A percentile compares a stretch with the other conserved stretches of the same genome.
Evolutionary conservation across 2,797 vertebrate genomes (phyloP).

Genomic region (Rhincodon typus): DNA sequence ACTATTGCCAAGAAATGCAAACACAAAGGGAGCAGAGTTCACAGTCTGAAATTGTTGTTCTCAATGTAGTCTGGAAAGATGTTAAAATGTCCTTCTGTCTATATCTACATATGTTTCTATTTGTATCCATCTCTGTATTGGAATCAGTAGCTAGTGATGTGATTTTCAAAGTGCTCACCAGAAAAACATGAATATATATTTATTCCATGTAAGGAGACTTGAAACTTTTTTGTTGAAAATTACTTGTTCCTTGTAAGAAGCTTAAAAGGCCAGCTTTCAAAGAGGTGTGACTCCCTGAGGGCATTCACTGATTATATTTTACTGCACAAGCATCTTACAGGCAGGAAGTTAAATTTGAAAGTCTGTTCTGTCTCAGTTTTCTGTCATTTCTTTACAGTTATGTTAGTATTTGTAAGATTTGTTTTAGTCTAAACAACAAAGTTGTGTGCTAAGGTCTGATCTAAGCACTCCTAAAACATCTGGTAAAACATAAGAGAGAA

Average conservation of each 20-base stretch:
- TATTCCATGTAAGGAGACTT: not conserved
- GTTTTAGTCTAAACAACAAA: not conserved
- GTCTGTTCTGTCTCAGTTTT: conserved; percentile 8
- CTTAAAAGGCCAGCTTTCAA: conserved; percentile 23
- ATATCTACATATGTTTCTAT: not conserved
- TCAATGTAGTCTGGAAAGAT: not conserved
- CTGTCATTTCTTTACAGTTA: not conserved
- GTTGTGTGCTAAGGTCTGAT: not conserved
- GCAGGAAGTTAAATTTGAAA: not conserved
- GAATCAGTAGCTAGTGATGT: not conserved
- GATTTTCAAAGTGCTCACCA: not conserved
- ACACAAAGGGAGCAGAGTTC: too few relatives aligned
- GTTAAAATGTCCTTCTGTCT: not conserved
- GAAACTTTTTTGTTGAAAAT: not conserved
- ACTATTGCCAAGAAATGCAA: too few relatives aligned
- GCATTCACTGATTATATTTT: conserved; percentile 8
- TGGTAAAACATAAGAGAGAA: not conserved
- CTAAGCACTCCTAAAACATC: not conserved
- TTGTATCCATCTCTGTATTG: not conserved
- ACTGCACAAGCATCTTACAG: not conserved
- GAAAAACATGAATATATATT: conserved; percentile 8
- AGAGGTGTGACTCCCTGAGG: not conserved
- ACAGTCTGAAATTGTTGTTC: not conserved
- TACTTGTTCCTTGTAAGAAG: conserved; percentile 9
- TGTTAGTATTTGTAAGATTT: not conserved